These are phyloP conservation scores for Platypus cylindrus DNA, from an alignment of 2,888 invertebrate species.

Conservation along the genomic window DNA sequence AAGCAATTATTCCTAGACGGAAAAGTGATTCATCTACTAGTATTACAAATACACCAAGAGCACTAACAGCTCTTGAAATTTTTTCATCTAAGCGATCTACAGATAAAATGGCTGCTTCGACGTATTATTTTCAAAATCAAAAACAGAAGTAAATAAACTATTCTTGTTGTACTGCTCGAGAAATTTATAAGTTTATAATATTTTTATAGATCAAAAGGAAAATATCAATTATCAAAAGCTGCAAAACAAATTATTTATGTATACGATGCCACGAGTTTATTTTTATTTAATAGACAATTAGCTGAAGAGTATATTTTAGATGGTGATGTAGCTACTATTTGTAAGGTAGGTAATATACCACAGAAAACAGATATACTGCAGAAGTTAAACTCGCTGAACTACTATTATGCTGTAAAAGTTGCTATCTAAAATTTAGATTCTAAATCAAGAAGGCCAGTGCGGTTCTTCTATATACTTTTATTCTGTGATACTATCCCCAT, in stretches of 20 bases:
- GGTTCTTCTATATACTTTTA: too few relatives aligned
- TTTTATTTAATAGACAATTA: conserved; percentile 66
- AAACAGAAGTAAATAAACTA: conserved; percentile 13
- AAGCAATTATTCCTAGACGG: conserved; percentile 52
- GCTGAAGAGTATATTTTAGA: conserved; percentile 70
- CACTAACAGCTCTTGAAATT: conserved; percentile 56
- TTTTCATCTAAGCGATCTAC: conserved; percentile 27
- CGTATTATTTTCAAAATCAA: conserved; percentile 60
- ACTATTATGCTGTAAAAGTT: too few relatives aligned
- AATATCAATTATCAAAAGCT: conserved; percentile 31
- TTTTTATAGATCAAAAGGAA: conserved; percentile 18
- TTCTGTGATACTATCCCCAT: too few relatives aligned
- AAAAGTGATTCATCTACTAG: conserved; percentile 34
- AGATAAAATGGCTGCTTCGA: conserved; percentile 43
- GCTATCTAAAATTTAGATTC: too few relatives aligned
- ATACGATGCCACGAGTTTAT: conserved; percentile 61
- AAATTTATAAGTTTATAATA: conserved; percentile 3
- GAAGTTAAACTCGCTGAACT: too few relatives aligned
- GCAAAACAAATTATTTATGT: conserved; percentile 51
- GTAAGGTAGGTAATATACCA: too few relatives aligned
- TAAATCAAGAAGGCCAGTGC: too few relatives aligned
- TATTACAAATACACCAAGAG: conserved; percentile 62
- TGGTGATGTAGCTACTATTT: conserved; percentile 51
- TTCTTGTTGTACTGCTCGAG: neutral
- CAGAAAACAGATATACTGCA: too few relatives aligned